These are phyloP conservation scores for Folsomia manolachei DNA, from an alignment of 2,888 invertebrate genomes.

Conservation along the genomic window DNA sequence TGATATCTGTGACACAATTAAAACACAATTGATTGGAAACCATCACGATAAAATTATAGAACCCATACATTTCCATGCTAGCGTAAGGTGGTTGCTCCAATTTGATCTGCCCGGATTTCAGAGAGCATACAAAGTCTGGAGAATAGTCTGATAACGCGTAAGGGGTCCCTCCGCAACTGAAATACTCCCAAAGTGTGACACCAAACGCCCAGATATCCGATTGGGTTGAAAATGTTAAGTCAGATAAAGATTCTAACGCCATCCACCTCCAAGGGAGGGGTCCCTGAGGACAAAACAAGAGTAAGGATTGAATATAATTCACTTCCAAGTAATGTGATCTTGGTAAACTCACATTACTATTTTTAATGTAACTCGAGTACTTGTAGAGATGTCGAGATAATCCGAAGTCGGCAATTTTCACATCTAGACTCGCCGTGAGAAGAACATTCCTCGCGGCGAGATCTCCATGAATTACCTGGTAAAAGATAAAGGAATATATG, in stretches of 20 bases:
- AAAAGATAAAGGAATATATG: too few relatives aligned
- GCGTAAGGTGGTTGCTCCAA: neutral
- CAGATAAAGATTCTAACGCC: conserved; percentile 16
- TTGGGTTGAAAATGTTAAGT: neutral
- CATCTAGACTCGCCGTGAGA: neutral
- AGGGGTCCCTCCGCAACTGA: neutral
- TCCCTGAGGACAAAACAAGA: neutral
- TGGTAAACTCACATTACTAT: neutral
- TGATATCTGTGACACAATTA: conserved; percentile 19
- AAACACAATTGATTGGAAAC: neutral
- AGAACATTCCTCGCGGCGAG: neutral
- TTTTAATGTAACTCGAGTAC: neutral
- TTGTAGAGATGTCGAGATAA: neutral
- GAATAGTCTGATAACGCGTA: neutral
- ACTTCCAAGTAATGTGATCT: neutral
- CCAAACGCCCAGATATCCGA: conserved; percentile 21
- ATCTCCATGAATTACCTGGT: neutral
- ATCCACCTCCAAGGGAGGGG: neutral
- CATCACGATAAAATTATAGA: neutral
- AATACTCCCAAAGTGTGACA: neutral
- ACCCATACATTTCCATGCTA: neutral
- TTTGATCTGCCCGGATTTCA: neutral
- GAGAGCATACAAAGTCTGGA: neutral
- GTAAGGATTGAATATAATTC: neutral
- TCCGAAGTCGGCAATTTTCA: neutral